Base-by-base conservation (phyloP, 1,140 invertebrate genomes). In the Sminthurides bifidus region DNA sequence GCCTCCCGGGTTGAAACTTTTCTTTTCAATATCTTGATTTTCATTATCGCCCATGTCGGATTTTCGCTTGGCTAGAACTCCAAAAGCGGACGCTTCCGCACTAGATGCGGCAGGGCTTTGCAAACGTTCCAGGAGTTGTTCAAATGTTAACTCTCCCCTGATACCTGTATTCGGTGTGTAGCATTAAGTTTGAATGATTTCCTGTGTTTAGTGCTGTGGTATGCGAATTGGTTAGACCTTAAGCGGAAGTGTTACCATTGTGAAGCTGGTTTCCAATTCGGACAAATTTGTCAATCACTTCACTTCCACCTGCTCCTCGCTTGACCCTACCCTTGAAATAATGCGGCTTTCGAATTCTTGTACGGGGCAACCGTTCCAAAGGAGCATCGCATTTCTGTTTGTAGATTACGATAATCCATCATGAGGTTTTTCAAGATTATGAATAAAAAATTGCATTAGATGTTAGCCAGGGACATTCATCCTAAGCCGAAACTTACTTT, bases 381-480 rank as follows among this genome's bases (percentile, higher is more conserved):
- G 29, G 54, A n/a, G 61, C 58, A 40, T 60, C 48, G 6, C 58
- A 50, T 63, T 58, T 63, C 61, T 63, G 37, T 15, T 46, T 41
- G 19, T 17, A n/a, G n/a, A n/a, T n/a, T n/a, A n/a, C n/a, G n/a
- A n/a, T n/a, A n/a, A n/a, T n/a, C n/a, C n/a, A n/a, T n/a, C n/a
- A n/a, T n/a, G n/a, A n/a, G n/a, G n/a, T n/a, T n/a, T n/a, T n/a
- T n/a, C n/a, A n/a, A n/a, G n/a, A n/a, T n/a, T n/a, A n/a, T n/a
- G n/a, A n/a, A n/a, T n/a, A n/a, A n/a, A n/a, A n/a, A n/a, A n/a
- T n/a, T n/a, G n/a, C n/a, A n/a, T n/a, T n/a, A n/a, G n/a, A n/a
- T n/a, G n/a, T n/a, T n/a, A n/a, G n/a, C n/a, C n/a, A n/a, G n/a
- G n/a, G n/a, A n/a, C n/a, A n/a, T n/a, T n/a, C n/a, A n/a, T n/a